A percentile compares a stretch with the other conserved stretches of the same genome.
Conservation (phyloP, 2,797 vertebrate species). For the Channa striata region DNA sequence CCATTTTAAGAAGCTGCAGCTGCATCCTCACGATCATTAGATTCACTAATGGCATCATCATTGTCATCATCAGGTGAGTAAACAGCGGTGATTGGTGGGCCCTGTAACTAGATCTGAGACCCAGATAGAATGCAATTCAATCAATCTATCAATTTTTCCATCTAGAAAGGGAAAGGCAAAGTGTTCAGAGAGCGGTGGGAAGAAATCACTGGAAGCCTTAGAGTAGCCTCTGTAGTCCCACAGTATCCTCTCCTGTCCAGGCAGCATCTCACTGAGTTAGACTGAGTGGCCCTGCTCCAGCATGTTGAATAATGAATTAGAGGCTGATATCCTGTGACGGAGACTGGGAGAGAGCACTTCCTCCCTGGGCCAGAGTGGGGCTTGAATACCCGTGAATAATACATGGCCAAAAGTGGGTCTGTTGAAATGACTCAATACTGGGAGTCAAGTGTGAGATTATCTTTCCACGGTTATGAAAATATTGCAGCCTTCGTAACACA, state of each 20-base stretch:
- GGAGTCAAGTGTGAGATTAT: slow-evolving; percentile 98
- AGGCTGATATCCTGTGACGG: slow-evolving; percentile 97
- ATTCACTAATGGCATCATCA: slow-evolving; percentile 29
- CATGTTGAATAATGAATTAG: slow-evolving; percentile 99
- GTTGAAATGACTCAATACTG: slow-evolving; percentile 99
- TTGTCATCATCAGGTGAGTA: slow-evolving; percentile 50
- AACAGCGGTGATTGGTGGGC: slow-evolving; percentile 43
- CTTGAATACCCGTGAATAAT: slow-evolving; percentile 99
- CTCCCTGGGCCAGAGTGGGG: slow-evolving; percentile 96
- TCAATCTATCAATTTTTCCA: slow-evolving; percentile 24
- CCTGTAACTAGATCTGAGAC: slow-evolving; percentile 27
- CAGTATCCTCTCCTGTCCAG: slow-evolving; percentile 68
- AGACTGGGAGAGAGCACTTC: slow-evolving; percentile 97
- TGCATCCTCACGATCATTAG: slow-evolving; percentile 49
- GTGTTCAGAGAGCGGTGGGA: slow-evolving; percentile 78
- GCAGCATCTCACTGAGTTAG: slow-evolving; percentile 80
- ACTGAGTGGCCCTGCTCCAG: slow-evolving; percentile 92
- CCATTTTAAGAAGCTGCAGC: slow-evolving; percentile 36
- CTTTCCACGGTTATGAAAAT: slow-evolving; percentile 96
- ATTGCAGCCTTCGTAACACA: slow-evolving; percentile 87
- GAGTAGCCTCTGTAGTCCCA: slow-evolving; percentile 60
- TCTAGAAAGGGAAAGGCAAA: slow-evolving; percentile 38
- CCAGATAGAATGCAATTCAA: slow-evolving; percentile 26
- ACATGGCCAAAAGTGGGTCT: slow-evolving; percentile 96
- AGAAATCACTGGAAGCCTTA: slow-evolving; percentile 88